Base-by-base conservation (phyloP, 2,113 vertebrate species). In the Oncorhynchus kisutch region DNA sequence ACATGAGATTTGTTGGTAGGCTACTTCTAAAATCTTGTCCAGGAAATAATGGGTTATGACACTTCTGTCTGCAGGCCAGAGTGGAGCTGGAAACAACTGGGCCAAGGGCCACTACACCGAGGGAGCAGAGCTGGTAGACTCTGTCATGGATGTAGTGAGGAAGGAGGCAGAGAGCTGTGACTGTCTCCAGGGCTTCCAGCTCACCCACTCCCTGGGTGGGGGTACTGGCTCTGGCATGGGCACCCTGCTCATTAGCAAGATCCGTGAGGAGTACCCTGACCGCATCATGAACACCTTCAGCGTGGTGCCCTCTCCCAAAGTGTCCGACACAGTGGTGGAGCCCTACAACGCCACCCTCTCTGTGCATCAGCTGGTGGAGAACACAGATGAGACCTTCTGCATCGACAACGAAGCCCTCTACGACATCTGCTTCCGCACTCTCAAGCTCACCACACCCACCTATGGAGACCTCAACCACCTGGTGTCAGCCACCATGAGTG, bases 221-320 rank as follows among this genome's bases (percentile, higher is more conserved):
- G 94, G 93, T 1, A 95, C 94, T 0, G 94, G 94, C 62, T 95
- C 94, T 0, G 93, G 93, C 6, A 94, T 95, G 94, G 94, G 94
- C 69, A 95, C 94, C 9, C 89, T 95, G 54, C 93, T 94, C 67
- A 94, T 95, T 85, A 95, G 94, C 88, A 95, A 94, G 85, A 95
- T 95, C 84, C 91, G 94, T 0, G 94, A 95, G 80, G 93, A 95
- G 85, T 95, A 95, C 88, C 93, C 93, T 0, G 94, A 94, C 78
- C 93, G 93, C 78, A 95, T 95, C 85, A 95, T 94, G 93, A 95
- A 94, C 92, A 94, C 94, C 74, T 95, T 95, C 87, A 95, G 94
- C 24, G 93, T 94, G 81, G 92, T 94, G 80, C 94, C 94, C 34
- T 94, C 93, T 0, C 93, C 94, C 49, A 95, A 95, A 70, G 93